Conservation (phyloP, 2,888 invertebrate genomes). For the Mantis religiosa region DNA sequence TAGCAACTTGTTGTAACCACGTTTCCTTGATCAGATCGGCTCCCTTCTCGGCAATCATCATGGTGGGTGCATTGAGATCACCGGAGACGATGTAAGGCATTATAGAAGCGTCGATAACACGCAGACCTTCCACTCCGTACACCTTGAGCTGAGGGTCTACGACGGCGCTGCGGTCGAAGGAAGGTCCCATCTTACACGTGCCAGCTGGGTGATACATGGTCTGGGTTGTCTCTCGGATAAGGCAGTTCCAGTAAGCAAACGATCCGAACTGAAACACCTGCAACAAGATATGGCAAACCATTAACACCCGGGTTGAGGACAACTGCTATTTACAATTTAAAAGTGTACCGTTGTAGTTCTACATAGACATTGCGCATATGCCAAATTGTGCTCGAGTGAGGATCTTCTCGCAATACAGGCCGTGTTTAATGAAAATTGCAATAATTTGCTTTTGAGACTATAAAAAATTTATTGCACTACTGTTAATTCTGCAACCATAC, state of each 20-base stretch:
- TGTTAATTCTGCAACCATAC: too few relatives aligned
- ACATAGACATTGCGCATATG: too few relatives aligned
- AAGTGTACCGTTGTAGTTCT: too few relatives aligned
- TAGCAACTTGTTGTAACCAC: background rate
- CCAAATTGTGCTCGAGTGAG: too few relatives aligned
- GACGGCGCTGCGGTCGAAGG: slow-evolving; percentile 41
- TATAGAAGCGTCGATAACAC: slow-evolving; percentile 67
- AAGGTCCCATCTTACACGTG: slow-evolving; percentile 42
- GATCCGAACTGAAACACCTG: slow-evolving; percentile 52
- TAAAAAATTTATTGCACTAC: too few relatives aligned
- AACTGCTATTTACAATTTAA: too few relatives aligned
- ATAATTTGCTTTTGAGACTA: too few relatives aligned
- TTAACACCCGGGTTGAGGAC: too few relatives aligned
- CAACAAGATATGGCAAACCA: background rate
- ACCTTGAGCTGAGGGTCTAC: slow-evolving; percentile 48
- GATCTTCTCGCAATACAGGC: too few relatives aligned
- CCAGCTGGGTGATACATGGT: slow-evolving; percentile 34
- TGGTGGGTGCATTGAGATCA: slow-evolving; percentile 65
- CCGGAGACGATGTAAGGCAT: slow-evolving; percentile 63
- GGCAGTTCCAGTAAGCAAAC: slow-evolving; percentile 66
- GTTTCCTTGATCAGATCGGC: slow-evolving; percentile 60
- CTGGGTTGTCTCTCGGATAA: slow-evolving; percentile 43
- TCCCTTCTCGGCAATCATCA: slow-evolving; percentile 66
- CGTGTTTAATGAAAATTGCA: too few relatives aligned
- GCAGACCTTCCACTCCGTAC: slow-evolving; percentile 59